Evolutionary conservation across 2,888 invertebrate species (phyloP).

Genomic region (Idaea dimidiata): DNA sequence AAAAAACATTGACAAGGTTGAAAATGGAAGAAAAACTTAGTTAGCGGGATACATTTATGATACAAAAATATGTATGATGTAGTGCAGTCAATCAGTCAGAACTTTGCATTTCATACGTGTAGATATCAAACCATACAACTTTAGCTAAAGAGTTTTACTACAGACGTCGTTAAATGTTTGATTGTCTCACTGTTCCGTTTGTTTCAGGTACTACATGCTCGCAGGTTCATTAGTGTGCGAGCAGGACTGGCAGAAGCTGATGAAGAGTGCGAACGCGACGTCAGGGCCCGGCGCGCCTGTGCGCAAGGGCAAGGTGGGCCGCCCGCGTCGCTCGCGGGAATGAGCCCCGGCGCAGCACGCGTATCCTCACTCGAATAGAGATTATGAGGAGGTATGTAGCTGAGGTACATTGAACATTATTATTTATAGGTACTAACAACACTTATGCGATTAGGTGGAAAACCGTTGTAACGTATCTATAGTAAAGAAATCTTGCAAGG

Average conservation of each 20-base stretch:
- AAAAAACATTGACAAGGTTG: too few relatives aligned
- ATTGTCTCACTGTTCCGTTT: background rate
- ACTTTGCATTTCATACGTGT: too few relatives aligned
- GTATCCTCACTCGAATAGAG: conserved; percentile 65
- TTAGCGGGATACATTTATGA: too few relatives aligned
- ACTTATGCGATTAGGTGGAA: too few relatives aligned
- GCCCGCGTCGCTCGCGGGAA: conserved; percentile 94
- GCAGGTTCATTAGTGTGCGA: conserved; percentile 96
- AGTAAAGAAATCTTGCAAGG: too few relatives aligned
- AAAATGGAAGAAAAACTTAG: too few relatives aligned
- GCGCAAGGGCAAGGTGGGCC: conserved; percentile 93
- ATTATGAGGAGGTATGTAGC: conserved; percentile 69
- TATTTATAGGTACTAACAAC: too few relatives aligned
- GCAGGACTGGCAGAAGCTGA: conserved; percentile 96
- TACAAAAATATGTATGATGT: too few relatives aligned
- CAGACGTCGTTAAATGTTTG: background rate
- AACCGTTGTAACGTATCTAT: too few relatives aligned
- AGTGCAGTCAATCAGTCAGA: too few relatives aligned
- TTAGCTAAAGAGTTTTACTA: too few relatives aligned
- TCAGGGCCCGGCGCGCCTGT: conserved; percentile 84
- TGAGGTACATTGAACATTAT: background rate
- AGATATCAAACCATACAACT: too few relatives aligned
- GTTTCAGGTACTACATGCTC: conserved; percentile 90
- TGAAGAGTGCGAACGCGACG: conserved; percentile 86
- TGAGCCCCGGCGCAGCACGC: conserved; percentile 79